A percentile compares a stretch with the other conserved stretches of the same genome.
Evolutionary conservation across 2,888 invertebrate species (phyloP).

Genomic region (Orthosia cruda): DNA sequence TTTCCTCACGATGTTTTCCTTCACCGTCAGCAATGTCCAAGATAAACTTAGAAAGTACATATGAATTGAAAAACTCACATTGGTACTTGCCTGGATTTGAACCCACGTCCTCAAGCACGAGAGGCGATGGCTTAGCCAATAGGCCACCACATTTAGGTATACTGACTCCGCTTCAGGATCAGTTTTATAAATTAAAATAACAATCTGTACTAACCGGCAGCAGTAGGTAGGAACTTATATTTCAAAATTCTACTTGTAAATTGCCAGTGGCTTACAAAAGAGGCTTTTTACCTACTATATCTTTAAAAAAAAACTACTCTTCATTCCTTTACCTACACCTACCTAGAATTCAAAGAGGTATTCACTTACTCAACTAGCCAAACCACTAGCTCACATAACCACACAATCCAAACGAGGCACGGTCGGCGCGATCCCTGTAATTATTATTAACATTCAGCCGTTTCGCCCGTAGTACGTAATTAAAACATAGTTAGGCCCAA

Average conservation of each 20-base stretch:
- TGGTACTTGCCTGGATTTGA: too few relatives aligned
- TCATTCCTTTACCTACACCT: too few relatives aligned
- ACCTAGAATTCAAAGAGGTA: background rate
- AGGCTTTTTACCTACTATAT: too few relatives aligned
- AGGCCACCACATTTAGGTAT: too few relatives aligned
- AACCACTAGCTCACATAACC: conserved; percentile 41
- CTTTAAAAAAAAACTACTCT: too few relatives aligned
- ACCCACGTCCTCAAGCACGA: too few relatives aligned
- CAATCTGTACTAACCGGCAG: background rate
- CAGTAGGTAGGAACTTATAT: background rate
- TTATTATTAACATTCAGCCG: conserved; percentile 85
- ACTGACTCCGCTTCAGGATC: background rate
- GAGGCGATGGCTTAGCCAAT: too few relatives aligned
- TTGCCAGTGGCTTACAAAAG: background rate
- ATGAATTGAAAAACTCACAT: too few relatives aligned
- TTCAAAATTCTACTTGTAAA: background rate
- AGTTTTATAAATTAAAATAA: background rate
- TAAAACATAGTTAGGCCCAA: conserved; percentile 90
- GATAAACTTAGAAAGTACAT: too few relatives aligned
- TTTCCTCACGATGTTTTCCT: too few relatives aligned
- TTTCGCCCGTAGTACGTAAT: conserved; percentile 85
- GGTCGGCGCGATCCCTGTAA: conserved; percentile 82
- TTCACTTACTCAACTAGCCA: conserved; percentile 34
- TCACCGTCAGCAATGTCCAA: too few relatives aligned
- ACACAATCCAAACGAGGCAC: conserved; percentile 74